phyloP scores from a whole-genome alignment of 2,888 invertebrate species.

The Tachina fera region DNA sequence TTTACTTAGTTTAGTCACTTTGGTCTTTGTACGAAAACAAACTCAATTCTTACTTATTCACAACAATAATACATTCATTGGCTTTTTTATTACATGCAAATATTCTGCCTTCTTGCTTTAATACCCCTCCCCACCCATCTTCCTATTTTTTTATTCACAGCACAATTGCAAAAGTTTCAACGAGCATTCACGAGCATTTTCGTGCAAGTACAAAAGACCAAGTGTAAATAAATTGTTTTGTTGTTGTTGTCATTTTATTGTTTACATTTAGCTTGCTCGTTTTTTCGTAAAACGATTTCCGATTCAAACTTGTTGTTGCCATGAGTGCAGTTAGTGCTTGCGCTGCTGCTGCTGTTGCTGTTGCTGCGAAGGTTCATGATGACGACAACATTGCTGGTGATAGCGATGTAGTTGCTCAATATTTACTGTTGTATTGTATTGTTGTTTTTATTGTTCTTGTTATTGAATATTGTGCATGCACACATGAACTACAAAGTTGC shows the following conservation, averaged over 20 bases:
- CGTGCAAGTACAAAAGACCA: not conserved
- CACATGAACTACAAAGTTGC: not conserved
- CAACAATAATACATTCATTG: no score
- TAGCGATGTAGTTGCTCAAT: conserved; percentile 28
- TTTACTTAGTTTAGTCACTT: no score
- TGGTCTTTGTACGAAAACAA: no score
- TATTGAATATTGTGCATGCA: not conserved
- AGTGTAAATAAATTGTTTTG: conserved; percentile 23
- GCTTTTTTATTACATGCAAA: no score
- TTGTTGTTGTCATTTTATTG: conserved; percentile 34
- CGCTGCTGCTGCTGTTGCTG: not conserved
- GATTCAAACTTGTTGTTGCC: conserved; percentile 21
- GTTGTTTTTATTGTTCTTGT: conserved; percentile 8
- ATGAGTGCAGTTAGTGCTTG: conserved; percentile 1
- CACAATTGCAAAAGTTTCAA: conserved; percentile 4
- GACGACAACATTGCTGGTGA: not conserved
- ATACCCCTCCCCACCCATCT: no score
- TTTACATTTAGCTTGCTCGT: conserved; percentile 24
- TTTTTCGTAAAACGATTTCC: conserved; percentile 22
- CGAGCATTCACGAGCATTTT: conserved; percentile 1
- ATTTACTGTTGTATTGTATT: conserved; percentile 23
- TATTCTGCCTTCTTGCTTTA: no score
- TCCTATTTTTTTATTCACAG: no score
- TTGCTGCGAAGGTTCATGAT: conserved; percentile 5
- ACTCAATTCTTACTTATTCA: no score